A percentile compares a stretch with the other conserved stretches of the same genome.
phyloP scores from a whole-genome alignment of 2,888 invertebrate species.

The Xestobium rufovillosum region DNA sequence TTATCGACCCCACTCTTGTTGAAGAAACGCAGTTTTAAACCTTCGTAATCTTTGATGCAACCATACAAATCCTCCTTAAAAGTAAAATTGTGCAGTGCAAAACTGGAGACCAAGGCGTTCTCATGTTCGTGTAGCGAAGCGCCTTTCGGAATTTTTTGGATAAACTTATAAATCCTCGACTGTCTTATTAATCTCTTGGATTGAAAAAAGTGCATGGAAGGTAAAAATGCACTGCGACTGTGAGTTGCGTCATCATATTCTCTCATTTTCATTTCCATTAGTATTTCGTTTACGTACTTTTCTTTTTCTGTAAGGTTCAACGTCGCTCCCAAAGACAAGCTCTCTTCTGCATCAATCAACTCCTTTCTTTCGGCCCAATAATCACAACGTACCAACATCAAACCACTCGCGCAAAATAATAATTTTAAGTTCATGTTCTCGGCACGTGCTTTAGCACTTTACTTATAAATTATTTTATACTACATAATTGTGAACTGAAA shows the following conservation, averaged over 20 bases:
- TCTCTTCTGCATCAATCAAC: conserved; percentile 23
- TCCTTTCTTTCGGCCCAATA: conserved; percentile 14
- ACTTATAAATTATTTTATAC: not conserved
- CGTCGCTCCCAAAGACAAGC: conserved; percentile 22
- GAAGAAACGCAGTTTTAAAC: conserved; percentile 39
- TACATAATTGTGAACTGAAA: too few species aligned
- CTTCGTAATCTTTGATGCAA: conserved; percentile 28
- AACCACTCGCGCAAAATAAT: too few species aligned
- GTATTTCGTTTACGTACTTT: conserved; percentile 28
- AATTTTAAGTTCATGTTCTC: too few species aligned
- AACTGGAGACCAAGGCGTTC: conserved; percentile 53
- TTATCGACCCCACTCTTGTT: conserved; percentile 27
- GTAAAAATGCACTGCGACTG: conserved; percentile 45
- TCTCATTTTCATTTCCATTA: conserved; percentile 30
- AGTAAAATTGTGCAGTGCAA: conserved; percentile 56
- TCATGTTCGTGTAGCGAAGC: conserved; percentile 64
- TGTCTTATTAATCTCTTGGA: conserved; percentile 51
- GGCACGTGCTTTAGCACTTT: too few species aligned
- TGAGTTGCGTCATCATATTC: conserved; percentile 32
- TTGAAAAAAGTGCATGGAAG: conserved; percentile 58
- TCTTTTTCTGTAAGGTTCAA: conserved; percentile 37
- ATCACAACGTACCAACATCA: too few species aligned
- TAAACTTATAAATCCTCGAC: conserved; percentile 59
- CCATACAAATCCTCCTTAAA: conserved; percentile 55
- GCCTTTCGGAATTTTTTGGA: conserved; percentile 68